Evolutionary conservation across 1,140 invertebrate species (phyloP).

Genomic region (Triops longicaudatus): DNA sequence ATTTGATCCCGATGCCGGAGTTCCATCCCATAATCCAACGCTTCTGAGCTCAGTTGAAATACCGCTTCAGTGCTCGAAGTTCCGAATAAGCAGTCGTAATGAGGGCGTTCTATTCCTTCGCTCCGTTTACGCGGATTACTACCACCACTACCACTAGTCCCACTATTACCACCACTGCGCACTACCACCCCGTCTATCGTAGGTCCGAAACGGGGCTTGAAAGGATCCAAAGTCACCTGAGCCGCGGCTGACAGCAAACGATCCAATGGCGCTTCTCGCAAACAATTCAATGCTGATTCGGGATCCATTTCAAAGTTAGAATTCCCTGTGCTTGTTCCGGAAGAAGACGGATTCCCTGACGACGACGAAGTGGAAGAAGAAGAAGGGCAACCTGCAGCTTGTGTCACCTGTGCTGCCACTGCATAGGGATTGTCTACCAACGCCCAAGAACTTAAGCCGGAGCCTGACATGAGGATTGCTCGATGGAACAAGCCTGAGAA

Average conservation of each 20-base stretch:
- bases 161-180: slow-evolving; percentile 4
- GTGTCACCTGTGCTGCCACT: slow-evolving; percentile 74
- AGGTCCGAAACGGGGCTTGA: slow-evolving; percentile 72
- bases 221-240: slow-evolving; percentile 71
- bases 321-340: slow-evolving; percentile 38
- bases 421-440: slow-evolving; percentile 78
- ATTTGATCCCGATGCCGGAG: slow-evolving; percentile 80
- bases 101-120: slow-evolving; percentile 33
- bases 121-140: slow-evolving; percentile 28
- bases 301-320: slow-evolving; percentile 49
- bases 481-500: slow-evolving; percentile 71
- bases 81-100: slow-evolving; percentile 50
- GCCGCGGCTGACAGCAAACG: slow-evolving; percentile 58
- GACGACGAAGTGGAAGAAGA: slow-evolving; percentile 36
- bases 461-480: slow-evolving; percentile 82
- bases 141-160: background rate
- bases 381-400: slow-evolving; percentile 70
- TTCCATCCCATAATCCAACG: slow-evolving; percentile 84
- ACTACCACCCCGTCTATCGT: slow-evolving; percentile 80
- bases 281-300: slow-evolving; percentile 68
- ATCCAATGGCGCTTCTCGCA: slow-evolving; percentile 61
- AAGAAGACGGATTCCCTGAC: slow-evolving; percentile 50
- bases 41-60: slow-evolving; percentile 40
- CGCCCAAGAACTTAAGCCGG: slow-evolving; percentile 87
- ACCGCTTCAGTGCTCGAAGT: slow-evolving; percentile 48